phyloP scores from a whole-genome alignment of 2,888 invertebrate genomes.

The Drosophila sordidula region DNA sequence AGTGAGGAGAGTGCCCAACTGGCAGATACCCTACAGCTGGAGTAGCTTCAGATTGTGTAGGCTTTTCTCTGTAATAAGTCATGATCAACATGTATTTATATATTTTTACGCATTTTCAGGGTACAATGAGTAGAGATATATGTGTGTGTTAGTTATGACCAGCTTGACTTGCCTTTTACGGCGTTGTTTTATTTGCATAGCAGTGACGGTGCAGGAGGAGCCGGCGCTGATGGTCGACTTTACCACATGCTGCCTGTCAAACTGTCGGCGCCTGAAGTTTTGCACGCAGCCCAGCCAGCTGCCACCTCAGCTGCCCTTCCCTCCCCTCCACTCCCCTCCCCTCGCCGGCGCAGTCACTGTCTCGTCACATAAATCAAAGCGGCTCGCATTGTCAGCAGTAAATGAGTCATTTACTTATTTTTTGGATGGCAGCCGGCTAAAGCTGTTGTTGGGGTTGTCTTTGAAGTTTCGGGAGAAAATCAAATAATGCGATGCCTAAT shows the following conservation, averaged over 20 bases:
- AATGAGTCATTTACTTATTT: slow-evolving; percentile 61
- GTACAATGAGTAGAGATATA: not conserved
- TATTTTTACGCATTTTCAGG: not conserved
- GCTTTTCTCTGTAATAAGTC: too few relatives aligned
- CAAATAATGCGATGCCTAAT: slow-evolving; percentile 51
- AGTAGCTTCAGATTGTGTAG: too few relatives aligned
- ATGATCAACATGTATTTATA: too few relatives aligned
- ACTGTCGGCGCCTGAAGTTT: slow-evolving; percentile 53
- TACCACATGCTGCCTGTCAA: slow-evolving; percentile 62
- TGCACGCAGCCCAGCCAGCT: slow-evolving; percentile 15
- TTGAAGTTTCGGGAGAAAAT: slow-evolving; percentile 55
- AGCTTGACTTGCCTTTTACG: slow-evolving; percentile 35
- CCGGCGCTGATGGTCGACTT: slow-evolving; percentile 37
- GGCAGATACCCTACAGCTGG: not conserved
- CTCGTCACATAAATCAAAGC: slow-evolving; percentile 57
- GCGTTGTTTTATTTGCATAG: slow-evolving; percentile 49
- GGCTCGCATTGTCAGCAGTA: slow-evolving; percentile 58
- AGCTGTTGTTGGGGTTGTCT: slow-evolving; percentile 11
- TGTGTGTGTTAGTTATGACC: slow-evolving; percentile 18
- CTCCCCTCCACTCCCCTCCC: too few relatives aligned
- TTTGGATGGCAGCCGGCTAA: not conserved
- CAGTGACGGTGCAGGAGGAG: slow-evolving; percentile 5
- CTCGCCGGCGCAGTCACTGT: slow-evolving; percentile 1
- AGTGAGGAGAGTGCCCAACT: slow-evolving; percentile 18
- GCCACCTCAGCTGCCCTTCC: not conserved